phyloP scores from a whole-genome alignment of 2,888 invertebrate species.

The Pyrrhopygopsis socrates region DNA sequence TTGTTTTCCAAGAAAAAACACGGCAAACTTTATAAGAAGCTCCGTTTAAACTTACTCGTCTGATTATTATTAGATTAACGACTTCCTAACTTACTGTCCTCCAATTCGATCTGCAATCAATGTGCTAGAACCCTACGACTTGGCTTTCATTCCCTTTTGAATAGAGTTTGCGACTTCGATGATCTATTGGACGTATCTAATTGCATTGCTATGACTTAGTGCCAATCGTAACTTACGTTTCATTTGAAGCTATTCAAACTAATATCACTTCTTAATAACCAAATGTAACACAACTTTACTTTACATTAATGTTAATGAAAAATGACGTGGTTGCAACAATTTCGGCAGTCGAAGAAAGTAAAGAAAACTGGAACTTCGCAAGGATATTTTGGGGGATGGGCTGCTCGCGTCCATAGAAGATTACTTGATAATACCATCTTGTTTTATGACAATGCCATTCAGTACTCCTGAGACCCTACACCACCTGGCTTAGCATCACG shows the following conservation, averaged over 20 bases:
- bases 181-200: constrained; percentile 26
- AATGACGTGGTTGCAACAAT: too few relatives aligned
- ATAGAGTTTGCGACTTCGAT: constrained; percentile 10
- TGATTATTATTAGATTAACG: constrained; percentile 15
- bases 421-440: too few relatives aligned
- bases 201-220: constrained; percentile 25
- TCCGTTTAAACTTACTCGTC: neutral
- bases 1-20: neutral
- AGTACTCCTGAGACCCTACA: constrained; percentile 27
- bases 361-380: too few relatives aligned
- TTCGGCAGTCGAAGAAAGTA: too few relatives aligned
- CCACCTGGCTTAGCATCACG: neutral
- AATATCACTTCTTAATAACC: too few relatives aligned
- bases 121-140: neutral
- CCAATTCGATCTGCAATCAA: constrained; percentile 26
- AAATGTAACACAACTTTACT: too few relatives aligned
- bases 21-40: neutral
- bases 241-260: neutral
- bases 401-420: too few relatives aligned
- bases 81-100: constrained; percentile 18
- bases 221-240: constrained; percentile 8
- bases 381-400: too few relatives aligned
- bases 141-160: constrained; percentile 13
- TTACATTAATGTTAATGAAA: too few relatives aligned
- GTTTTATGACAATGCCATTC: neutral